Conservation (phyloP, 2,113 vertebrate genomes). For the Cephalopterus ornatus region DNA sequence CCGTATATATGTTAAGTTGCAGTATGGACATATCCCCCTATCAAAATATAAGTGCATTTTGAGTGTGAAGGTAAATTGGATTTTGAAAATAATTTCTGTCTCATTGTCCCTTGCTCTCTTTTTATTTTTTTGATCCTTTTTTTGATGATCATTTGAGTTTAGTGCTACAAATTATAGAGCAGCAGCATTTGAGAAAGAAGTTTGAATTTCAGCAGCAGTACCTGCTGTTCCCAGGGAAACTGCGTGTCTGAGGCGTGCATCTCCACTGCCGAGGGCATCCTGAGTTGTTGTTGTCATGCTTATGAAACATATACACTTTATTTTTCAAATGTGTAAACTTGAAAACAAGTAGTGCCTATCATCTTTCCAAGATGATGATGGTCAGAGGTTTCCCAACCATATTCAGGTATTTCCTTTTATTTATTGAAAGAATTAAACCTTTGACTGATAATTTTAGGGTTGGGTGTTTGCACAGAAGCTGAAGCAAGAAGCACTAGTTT, state of each 20-base stretch:
- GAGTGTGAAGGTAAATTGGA: constrained; percentile 27
- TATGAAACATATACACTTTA: not conserved
- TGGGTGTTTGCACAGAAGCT: constrained; percentile 28
- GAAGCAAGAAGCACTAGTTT: constrained; percentile 34
- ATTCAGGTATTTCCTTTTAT: constrained; percentile 43
- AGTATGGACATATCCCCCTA: constrained; percentile 55
- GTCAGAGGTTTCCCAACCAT: constrained; percentile 54
- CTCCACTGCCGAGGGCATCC: not conserved
- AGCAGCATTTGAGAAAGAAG: constrained; percentile 9
- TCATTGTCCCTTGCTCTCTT: not conserved
- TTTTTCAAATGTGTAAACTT: constrained; percentile 37
- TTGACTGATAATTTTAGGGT: constrained; percentile 30
- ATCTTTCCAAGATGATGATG: constrained; percentile 32
- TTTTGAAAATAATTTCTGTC: constrained; percentile 23
- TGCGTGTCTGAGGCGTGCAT: not conserved
- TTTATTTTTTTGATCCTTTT: not conserved
- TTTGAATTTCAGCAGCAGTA: not conserved
- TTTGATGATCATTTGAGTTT: not conserved
- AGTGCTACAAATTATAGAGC: not conserved
- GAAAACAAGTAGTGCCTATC: constrained; percentile 55
- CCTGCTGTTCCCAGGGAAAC: constrained; percentile 2
- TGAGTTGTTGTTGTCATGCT: not conserved
- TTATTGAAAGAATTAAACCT: constrained; percentile 25
- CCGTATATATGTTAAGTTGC: not conserved
- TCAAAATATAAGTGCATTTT: constrained; percentile 42